Conservation (phyloP, 2,888 invertebrate species). For the Mechanitis messenoides region DNA sequence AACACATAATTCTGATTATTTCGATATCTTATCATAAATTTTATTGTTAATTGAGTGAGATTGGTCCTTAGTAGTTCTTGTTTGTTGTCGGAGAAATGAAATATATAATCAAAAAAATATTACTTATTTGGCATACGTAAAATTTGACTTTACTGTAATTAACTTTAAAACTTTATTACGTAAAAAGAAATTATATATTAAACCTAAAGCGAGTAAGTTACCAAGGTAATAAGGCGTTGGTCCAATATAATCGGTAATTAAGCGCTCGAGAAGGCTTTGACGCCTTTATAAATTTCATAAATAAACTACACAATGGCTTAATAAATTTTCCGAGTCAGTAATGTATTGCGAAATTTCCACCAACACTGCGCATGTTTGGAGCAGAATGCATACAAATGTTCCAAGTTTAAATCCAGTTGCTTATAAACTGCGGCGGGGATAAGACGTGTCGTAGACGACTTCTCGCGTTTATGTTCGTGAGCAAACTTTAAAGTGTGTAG, state of each 20-base stretch:
- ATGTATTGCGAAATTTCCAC: constrained; percentile 22
- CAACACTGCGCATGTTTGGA: constrained; percentile 31
- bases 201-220: neutral
- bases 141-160: too few relatives aligned
- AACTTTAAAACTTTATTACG: too few relatives aligned
- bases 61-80: too few relatives aligned
- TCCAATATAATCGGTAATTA: constrained; percentile 17
- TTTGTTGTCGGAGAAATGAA: too few relatives aligned
- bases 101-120: too few relatives aligned
- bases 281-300: constrained; percentile 19
- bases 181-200: constrained; percentile 1
- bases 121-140: too few relatives aligned
- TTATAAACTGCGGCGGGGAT: constrained; percentile 23
- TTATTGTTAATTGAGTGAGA: too few relatives aligned
- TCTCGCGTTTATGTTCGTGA: constrained; percentile 24
- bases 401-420: constrained; percentile 31
- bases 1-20: too few relatives aligned
- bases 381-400: constrained; percentile 28
- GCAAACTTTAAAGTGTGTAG: constrained; percentile 29
- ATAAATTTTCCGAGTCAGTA: constrained; percentile 14
- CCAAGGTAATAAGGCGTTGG: constrained; percentile 4
- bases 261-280: constrained; percentile 14
- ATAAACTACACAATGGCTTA: constrained; percentile 14
- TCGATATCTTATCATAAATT: too few relatives aligned
- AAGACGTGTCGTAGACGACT: constrained; percentile 24